Conservation (phyloP, 2,888 invertebrate genomes). For the Chironomus riparius region DNA sequence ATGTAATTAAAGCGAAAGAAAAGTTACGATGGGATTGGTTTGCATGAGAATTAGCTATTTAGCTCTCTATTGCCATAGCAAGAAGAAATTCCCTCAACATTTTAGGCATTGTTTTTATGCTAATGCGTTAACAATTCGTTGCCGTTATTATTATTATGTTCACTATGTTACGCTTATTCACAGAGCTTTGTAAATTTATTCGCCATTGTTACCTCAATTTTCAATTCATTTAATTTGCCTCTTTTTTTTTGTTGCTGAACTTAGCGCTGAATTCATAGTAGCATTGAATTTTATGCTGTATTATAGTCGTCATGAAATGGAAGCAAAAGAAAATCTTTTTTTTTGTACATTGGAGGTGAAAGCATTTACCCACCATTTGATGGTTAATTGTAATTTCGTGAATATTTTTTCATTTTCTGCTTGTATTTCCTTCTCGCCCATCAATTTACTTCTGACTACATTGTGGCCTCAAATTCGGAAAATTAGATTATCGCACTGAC, state of each 20-base stretch:
- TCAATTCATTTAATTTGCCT: neutral
- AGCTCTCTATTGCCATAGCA: neutral
- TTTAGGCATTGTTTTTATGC: constrained; percentile 10
- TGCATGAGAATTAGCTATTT: neutral
- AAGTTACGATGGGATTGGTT: neutral
- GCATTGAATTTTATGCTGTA: neutral
- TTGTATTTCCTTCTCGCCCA: neutral
- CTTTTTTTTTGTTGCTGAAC: neutral
- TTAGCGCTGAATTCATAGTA: neutral
- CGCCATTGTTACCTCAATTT: neutral
- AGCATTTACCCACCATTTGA: constrained; percentile 15
- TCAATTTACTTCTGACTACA: neutral
- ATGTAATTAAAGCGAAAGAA: constrained; percentile 8
- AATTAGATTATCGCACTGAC: constrained; percentile 4
- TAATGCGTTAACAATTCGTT: neutral
- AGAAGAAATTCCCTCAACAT: neutral
- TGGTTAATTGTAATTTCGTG: constrained; percentile 1
- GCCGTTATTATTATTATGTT: constrained; percentile 5
- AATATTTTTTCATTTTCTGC: neutral
- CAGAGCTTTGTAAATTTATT: neutral
- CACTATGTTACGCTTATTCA: constrained; percentile 9
- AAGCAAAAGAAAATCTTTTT: neutral
- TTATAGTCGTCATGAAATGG: neutral
- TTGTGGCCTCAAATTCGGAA: constrained; percentile 4
- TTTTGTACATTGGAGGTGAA: neutral